Percentiles rank a stretch among this genome's conserved stretches.
Conservation (phyloP, 2,888 invertebrate genomes). For the Arrhopalites spinosus region DNA sequence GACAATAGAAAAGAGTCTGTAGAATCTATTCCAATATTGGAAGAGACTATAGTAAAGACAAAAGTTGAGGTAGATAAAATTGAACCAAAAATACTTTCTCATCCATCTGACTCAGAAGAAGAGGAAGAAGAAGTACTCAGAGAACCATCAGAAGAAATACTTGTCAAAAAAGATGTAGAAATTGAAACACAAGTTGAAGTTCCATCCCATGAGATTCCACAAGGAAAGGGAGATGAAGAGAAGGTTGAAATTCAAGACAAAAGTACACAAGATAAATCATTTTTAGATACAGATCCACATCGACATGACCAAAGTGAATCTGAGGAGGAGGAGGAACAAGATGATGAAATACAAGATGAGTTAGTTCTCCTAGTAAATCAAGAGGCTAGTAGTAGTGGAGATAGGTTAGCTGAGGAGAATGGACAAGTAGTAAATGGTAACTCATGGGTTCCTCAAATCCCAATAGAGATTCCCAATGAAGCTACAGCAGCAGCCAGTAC, state of each 20-base stretch:
- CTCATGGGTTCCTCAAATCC: conserved; percentile 8
- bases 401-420: neutral
- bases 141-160: neutral
- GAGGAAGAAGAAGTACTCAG: neutral
- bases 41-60: conserved; percentile 6
- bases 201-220: neutral
- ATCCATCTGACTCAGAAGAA: neutral
- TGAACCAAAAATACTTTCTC: too few species aligned
- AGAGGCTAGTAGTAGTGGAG: neutral
- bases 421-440: neutral
- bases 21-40: neutral
- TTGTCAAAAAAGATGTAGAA: neutral
- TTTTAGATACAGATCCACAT: conserved; percentile 4
- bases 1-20: neutral
- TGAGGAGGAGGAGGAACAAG: conserved; percentile 14
- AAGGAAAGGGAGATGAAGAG: too few species aligned
- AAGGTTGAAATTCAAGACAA: neutral
- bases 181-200: neutral
- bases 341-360: neutral
- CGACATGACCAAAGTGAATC: neutral
- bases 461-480: neutral
- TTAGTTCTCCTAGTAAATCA: neutral
- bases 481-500: conserved; percentile 6
- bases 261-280: neutral
- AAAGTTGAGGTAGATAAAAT: neutral